Evolutionary conservation across 2,797 vertebrate species (phyloP).

Genomic region (Lepus townsendii): DNA sequence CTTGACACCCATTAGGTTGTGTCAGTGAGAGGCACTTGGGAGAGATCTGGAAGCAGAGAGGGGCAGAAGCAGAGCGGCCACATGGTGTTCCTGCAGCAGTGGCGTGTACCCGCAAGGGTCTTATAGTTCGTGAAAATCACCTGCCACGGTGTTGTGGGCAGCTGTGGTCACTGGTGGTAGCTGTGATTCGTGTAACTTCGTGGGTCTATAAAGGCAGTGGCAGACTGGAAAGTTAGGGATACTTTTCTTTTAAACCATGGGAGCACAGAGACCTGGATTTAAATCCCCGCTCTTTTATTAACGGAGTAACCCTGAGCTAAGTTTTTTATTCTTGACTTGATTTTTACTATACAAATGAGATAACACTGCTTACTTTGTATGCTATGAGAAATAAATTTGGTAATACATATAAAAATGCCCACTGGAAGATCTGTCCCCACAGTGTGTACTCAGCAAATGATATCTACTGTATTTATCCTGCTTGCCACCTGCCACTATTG

Average conservation of each 20-base stretch:
- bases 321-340: conserved; percentile 37
- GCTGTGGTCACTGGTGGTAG: background rate
- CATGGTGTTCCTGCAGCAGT: background rate
- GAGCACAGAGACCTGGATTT: background rate
- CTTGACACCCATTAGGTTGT: background rate
- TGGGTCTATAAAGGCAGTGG: conserved; percentile 40
- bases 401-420: background rate
- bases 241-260: background rate
- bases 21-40: background rate
- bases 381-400: background rate
- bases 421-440: background rate
- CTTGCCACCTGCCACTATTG: conserved; percentile 18
- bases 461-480: background rate
- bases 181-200: background rate
- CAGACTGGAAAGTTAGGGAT: background rate
- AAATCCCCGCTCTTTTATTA: background rate
- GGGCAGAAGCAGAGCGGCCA: background rate
- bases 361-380: background rate
- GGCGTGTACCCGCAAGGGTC: background rate
- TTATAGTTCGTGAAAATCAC: background rate
- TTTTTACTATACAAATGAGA: background rate
- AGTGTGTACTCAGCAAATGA: background rate
- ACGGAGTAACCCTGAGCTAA: background rate
- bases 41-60: background rate
- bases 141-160: no score